These are phyloP conservation scores for Aporophyla nigra DNA, from an alignment of 2,888 invertebrate species.

Conservation along the genomic window DNA sequence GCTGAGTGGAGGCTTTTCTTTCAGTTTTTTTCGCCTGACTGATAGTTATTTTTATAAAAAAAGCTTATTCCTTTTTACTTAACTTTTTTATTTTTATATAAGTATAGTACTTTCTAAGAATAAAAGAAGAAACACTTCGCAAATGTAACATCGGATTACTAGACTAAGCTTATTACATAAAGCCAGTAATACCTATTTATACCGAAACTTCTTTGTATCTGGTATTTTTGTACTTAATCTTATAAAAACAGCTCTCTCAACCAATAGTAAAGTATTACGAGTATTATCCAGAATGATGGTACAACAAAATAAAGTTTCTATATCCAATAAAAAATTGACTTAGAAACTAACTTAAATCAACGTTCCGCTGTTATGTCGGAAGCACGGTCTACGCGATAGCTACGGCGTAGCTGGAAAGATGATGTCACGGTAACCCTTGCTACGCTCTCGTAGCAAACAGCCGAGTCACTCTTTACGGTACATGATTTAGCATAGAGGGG, in stretches of 20 bases:
- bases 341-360: background rate
- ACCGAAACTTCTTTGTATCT: conserved; percentile 28
- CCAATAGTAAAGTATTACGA: conserved; percentile 22
- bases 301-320: background rate
- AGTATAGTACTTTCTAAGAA: background rate
- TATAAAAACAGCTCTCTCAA: background rate
- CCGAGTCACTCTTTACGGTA: conserved; percentile 23
- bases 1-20: too few relatives aligned
- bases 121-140: background rate
- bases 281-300: background rate
- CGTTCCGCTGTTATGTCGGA: background rate
- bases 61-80: too few relatives aligned
- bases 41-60: too few relatives aligned
- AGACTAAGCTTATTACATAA: conserved; percentile 50
- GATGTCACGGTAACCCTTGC: conserved; percentile 8
- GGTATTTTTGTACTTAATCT: conserved; percentile 39
- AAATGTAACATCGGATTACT: conserved; percentile 37
- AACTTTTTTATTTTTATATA: too few relatives aligned
- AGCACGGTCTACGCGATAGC: conserved; percentile 8
- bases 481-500: background rate
- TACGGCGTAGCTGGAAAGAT: conserved; percentile 34
- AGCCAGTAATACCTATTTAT: conserved; percentile 34
- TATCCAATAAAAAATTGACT: background rate
- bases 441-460: conserved; percentile 32
- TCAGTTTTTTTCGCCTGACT: too few relatives aligned